phyloP scores from a whole-genome alignment of 1,140 invertebrate genomes.

The Matsumurasca onukii region DNA sequence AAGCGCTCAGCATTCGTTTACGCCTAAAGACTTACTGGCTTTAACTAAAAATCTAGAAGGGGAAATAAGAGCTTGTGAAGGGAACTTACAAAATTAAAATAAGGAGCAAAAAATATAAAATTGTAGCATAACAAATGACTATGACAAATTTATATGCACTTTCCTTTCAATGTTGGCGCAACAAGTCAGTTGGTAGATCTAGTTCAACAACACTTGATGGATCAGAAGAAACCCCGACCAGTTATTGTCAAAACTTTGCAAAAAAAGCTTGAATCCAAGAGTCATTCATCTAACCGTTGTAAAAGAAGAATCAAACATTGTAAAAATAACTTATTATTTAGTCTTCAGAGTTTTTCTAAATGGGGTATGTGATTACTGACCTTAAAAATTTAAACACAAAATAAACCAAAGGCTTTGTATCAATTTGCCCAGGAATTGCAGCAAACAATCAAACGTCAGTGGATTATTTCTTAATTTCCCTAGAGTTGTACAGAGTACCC shows the following conservation, averaged over 20 bases:
- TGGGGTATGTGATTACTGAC: too few relatives aligned
- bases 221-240: constrained; percentile 33
- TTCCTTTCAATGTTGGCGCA: constrained; percentile 95
- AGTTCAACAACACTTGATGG: constrained; percentile 77
- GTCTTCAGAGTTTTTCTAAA: too few relatives aligned
- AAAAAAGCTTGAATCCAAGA: constrained; percentile 26
- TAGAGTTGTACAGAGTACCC: too few relatives aligned
- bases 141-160: constrained; percentile 96
- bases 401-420: too few relatives aligned
- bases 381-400: too few relatives aligned
- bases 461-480: too few relatives aligned
- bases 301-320: constrained; percentile 22
- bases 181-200: constrained; percentile 87
- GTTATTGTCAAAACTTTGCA: neutral
- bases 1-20: constrained; percentile 65
- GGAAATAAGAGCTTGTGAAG: constrained; percentile 84
- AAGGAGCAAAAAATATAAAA: constrained; percentile 96
- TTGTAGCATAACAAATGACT: constrained; percentile 87
- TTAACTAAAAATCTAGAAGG: constrained; percentile 83
- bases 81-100: constrained; percentile 88
- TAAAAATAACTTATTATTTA: constrained; percentile 22
- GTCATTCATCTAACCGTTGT: constrained; percentile 12
- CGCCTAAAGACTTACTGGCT: constrained; percentile 79
- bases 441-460: too few relatives aligned
- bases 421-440: too few relatives aligned